Evolutionary conservation across 2,888 invertebrate species (phyloP), one percentile per base, ranked within the genome.

Genomic region (Muscina levida): DNA sequence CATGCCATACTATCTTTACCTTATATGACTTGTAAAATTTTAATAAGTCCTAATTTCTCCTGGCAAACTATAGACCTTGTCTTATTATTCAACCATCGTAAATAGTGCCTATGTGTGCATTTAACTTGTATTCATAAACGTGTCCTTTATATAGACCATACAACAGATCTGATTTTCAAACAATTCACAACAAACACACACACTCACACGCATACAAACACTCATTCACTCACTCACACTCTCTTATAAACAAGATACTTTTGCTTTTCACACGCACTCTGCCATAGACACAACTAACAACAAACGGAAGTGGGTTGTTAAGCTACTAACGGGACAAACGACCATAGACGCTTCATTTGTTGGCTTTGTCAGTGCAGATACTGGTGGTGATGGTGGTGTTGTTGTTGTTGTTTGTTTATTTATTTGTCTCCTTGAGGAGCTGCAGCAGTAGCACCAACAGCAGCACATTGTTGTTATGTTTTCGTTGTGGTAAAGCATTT

Each of bases 401-500:
- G 57, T 48, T 57, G 44, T 22, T 48, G 46, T 65, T n/a, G 51
- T n/a, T 42, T 59, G 17, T 57, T 48, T 31, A 13, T 51, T 59
- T 62, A 22, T 13, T 44, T 72, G 53, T 51, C 17, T 57, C 31
- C n/a, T 31, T 37, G 57, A 37, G 57, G 19, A 39, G 39, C 59
- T 39, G 15, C 10, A 8, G 8, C 10, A 39, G 39, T 51, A 53
- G 53, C 24, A 56, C 39, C 22, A 51, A 5, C 39, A n/a, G 31
- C 31, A 31, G 31, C 8, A 31, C 62, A 17, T 42, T 74, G 62
- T 39, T 39, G 17, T 48, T 22, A 31, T 65, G 42, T 72, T 51
- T 26, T 24, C 24, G 37, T 70, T 80, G 76, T 67, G 70, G 67
- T 42, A 81, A 76, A 80, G 76, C 76, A 80, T 80, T 72, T 71